Percentiles rank a stretch among this genome's conserved stretches.
Conservation (phyloP, 2,797 vertebrate genomes). For the Yasuhikotakia modesta region DNA sequence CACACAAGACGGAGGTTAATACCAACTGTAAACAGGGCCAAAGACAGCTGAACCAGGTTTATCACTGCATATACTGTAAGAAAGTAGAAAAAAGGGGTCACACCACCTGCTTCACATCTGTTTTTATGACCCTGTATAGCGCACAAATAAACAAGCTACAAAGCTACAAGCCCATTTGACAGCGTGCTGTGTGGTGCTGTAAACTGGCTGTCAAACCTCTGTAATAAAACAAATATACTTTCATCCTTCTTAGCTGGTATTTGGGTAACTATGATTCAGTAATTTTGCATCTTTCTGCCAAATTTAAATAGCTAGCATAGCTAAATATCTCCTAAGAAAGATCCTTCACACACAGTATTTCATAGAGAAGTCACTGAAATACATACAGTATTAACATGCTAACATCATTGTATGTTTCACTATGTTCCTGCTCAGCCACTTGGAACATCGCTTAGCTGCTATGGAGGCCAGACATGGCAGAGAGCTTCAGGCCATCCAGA, state of each 20-base stretch:
- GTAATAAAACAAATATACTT: conserved; percentile 37
- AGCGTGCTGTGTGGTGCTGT: conserved; percentile 33
- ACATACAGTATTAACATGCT: neutral
- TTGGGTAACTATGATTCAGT: neutral
- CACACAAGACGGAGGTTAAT: conserved; percentile 49
- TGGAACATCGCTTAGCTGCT: conserved; percentile 79
- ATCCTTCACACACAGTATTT: too few relatives aligned
- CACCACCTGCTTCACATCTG: conserved; percentile 70
- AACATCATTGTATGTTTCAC: neutral
- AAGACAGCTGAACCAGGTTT: conserved; percentile 58
- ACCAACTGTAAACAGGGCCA: conserved; percentile 41
- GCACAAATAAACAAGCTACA: conserved; percentile 63
- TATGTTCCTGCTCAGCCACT: conserved; percentile 67
- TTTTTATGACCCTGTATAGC: conserved; percentile 49
- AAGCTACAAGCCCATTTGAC: conserved; percentile 36
- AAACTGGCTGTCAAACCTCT: conserved; percentile 48
- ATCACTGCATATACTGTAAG: conserved; percentile 62
- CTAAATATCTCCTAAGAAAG: too few relatives aligned
- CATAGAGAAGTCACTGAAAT: too few relatives aligned
- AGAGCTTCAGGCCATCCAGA: conserved; percentile 74
- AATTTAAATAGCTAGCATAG: conserved; percentile 26
- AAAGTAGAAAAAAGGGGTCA: conserved; percentile 46
- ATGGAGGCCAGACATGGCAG: conserved; percentile 75
- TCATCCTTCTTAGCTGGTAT: conserved; percentile 23
- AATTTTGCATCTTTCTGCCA: conserved; percentile 13